phyloP scores from a whole-genome alignment of 1,140 invertebrate genomes.

The Sycophila sp. region DNA sequence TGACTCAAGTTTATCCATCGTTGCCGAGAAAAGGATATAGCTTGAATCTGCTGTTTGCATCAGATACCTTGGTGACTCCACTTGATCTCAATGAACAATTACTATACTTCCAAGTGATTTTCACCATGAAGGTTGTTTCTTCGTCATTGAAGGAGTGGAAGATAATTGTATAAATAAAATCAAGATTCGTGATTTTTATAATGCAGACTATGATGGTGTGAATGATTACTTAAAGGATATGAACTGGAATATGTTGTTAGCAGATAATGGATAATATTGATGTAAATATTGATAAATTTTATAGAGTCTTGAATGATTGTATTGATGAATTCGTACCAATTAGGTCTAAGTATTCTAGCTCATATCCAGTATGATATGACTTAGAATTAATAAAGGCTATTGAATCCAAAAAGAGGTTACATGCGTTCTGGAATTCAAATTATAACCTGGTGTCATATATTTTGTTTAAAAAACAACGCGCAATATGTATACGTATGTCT shows the following conservation, averaged over 20 bases:
- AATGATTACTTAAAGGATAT: background rate
- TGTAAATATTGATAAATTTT: background rate
- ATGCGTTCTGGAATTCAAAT: background rate
- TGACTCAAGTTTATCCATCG: background rate
- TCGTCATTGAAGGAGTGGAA: background rate
- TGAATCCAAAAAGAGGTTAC: background rate
- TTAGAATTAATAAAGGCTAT: background rate
- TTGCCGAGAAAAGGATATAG: background rate
- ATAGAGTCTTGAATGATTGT: background rate
- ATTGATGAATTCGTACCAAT: background rate
- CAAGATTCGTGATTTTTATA: background rate
- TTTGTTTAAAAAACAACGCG: background rate
- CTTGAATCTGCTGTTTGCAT: background rate
- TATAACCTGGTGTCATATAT: background rate
- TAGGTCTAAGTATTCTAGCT: background rate
- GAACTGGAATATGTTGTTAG: background rate
- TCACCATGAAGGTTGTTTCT: background rate
- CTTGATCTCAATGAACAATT: background rate
- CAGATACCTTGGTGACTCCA: background rate
- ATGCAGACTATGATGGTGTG: background rate
- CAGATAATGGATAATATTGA: background rate
- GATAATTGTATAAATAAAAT: background rate
- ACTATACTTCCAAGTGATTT: background rate
- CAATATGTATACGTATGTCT: background rate
- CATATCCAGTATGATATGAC: background rate